Percentiles rank a stretch among this genome's conserved stretches.
Conservation (phyloP, 2,888 invertebrate genomes). For the Agrotis segetum region DNA sequence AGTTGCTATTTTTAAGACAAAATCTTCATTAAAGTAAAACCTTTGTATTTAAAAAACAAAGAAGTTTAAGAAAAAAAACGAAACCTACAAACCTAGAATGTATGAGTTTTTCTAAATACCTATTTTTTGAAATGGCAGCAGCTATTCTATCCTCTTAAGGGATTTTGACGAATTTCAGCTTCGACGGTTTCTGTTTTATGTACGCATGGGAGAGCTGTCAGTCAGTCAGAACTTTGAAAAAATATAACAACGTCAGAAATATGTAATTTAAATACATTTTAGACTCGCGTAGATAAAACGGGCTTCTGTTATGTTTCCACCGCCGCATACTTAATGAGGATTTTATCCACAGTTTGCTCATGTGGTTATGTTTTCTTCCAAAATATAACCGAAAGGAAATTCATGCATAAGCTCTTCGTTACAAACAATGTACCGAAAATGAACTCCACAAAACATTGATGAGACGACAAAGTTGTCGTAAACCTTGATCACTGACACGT, state of each 20-base stretch:
- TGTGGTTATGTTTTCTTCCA: constrained; percentile 12
- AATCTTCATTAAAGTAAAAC: too few relatives aligned
- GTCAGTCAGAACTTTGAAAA: constrained; percentile 6
- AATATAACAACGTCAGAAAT: constrained; percentile 20
- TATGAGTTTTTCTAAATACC: too few relatives aligned
- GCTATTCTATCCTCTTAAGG: too few relatives aligned
- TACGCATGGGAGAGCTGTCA: constrained; percentile 19
- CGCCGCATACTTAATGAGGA: constrained; percentile 13
- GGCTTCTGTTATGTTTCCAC: constrained; percentile 27
- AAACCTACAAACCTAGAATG: too few relatives aligned
- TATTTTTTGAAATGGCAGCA: too few relatives aligned
- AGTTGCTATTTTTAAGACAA: too few relatives aligned
- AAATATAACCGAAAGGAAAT: constrained; percentile 22
- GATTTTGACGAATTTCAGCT: constrained; percentile 41
- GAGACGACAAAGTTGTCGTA: not conserved
- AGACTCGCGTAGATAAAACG: constrained; percentile 14
- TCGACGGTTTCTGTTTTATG: constrained; percentile 31
- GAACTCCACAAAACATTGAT: constrained; percentile 4
- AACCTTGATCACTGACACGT: constrained; percentile 8
- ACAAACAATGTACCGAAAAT: constrained; percentile 19
- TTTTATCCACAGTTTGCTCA: constrained; percentile 23
- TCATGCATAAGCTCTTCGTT: constrained; percentile 4
- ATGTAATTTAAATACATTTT: constrained; percentile 40
- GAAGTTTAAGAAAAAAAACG: too few relatives aligned
- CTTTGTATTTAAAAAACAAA: too few relatives aligned